Conservation (phyloP, 1,140 invertebrate genomes). For the Cherax destructor region DNA sequence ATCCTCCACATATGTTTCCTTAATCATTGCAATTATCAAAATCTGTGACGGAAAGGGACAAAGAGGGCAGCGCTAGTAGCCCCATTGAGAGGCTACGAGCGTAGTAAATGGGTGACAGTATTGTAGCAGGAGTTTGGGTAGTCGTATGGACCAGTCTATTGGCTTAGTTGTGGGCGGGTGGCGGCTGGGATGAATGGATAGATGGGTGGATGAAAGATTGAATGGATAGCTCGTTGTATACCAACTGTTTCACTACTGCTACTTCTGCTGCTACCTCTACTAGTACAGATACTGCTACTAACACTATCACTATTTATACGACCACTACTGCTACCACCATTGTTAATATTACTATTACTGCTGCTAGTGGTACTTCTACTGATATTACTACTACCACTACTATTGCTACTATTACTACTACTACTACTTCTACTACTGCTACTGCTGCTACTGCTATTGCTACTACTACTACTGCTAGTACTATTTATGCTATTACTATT, state of each 20-base stretch:
- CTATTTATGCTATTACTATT: not conserved
- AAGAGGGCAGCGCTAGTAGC: not conserved
- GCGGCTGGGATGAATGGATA: too few species aligned
- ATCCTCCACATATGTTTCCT: conserved; percentile 29
- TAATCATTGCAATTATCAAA: conserved; percentile 51
- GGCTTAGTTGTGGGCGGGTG: too few species aligned
- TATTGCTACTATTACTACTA: too few species aligned
- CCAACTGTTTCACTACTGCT: not conserved
- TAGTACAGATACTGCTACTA: not conserved
- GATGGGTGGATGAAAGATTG: too few species aligned
- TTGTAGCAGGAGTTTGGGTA: too few species aligned
- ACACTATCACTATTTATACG: not conserved
- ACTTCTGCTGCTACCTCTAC: not conserved
- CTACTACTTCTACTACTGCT: not conserved
- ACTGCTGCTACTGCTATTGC: not conserved
- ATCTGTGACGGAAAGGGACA: conserved; percentile 44
- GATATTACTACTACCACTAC: not conserved
- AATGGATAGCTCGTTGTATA: too few species aligned
- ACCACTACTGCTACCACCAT: not conserved
- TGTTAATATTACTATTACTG: not conserved
- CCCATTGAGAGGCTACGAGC: too few species aligned
- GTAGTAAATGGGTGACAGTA: too few species aligned
- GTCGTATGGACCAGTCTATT: too few species aligned
- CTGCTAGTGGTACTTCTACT: not conserved
- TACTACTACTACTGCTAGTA: not conserved